Conservation (phyloP, 2,113 vertebrate genomes). For the Bungarus multicinctus region DNA sequence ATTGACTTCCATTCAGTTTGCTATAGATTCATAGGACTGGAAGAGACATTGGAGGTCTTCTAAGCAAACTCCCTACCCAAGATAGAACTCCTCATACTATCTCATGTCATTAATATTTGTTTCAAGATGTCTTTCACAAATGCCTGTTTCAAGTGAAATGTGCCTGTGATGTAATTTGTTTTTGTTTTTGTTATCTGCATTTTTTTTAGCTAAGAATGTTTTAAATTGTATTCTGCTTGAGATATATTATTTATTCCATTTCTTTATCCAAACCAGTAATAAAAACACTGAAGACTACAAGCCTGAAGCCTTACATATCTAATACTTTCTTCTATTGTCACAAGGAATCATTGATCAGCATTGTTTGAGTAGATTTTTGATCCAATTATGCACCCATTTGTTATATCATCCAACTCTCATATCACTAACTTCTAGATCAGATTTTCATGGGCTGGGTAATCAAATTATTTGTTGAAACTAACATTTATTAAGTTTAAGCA, state of each 20-base stretch:
- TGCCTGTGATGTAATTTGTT: not conserved
- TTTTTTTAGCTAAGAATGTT: not conserved
- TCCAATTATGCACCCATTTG: not conserved
- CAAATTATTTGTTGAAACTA: not conserved
- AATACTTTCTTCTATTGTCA: not conserved
- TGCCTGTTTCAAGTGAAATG: not conserved
- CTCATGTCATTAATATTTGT: not conserved
- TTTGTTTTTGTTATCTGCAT: not conserved
- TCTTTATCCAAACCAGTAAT: not conserved
- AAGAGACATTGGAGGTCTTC: no score
- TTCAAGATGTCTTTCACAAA: not conserved
- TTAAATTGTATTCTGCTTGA: not conserved
- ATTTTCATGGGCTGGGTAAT: not conserved
- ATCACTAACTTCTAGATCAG: not conserved
- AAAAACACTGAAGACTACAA: not conserved
- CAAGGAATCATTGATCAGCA: not conserved
- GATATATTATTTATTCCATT: not conserved
- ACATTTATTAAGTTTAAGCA: not conserved
- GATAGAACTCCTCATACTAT: not conserved
- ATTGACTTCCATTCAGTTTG: no score
- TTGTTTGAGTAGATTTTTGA: not conserved
- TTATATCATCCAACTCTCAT: not conserved
- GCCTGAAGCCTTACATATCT: not conserved
- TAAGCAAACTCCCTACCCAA: not conserved
- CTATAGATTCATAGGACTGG: no score